Conservation (phyloP, 2,797 vertebrate species). For the Tangara arthus region DNA sequence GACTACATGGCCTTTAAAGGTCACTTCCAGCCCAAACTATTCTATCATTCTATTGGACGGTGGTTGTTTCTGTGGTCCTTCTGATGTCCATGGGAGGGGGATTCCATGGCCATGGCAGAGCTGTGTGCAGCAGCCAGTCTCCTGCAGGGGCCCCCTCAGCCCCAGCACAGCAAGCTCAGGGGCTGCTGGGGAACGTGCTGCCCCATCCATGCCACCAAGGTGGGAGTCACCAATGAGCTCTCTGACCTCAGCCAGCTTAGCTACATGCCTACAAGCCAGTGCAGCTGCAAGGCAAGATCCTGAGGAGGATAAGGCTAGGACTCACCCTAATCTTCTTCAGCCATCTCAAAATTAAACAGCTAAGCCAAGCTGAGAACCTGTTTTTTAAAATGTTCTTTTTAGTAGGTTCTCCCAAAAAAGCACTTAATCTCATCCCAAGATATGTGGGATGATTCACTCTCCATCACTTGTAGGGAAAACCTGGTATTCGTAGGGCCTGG, state of each 20-base stretch:
- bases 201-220: not conserved
- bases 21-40: not conserved
- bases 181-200: fast-evolving
- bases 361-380: not conserved
- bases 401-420: not conserved
- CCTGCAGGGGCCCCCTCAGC: not conserved
- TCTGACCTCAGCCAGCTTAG: not conserved
- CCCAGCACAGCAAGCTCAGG: fast-evolving
- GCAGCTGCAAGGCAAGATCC: not conserved
- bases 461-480: not conserved
- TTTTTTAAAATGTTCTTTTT: not conserved
- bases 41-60: not conserved
- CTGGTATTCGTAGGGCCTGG: not conserved
- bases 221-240: not conserved
- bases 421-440: not conserved
- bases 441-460: not conserved
- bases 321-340: not conserved
- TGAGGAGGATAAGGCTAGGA: not conserved
- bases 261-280: not conserved
- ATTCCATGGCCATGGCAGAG: not conserved
- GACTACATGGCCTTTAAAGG: not conserved
- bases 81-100: not conserved
- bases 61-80: not conserved
- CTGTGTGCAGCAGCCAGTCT: not conserved
- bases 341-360: not conserved